Percentiles rank a stretch among this genome's conserved stretches.
These are phyloP conservation scores for Halisarca cf. caerulea DNA, from an alignment of 37 sponge, comb jelly and placozoan genomes.

Conservation along the genomic window DNA sequence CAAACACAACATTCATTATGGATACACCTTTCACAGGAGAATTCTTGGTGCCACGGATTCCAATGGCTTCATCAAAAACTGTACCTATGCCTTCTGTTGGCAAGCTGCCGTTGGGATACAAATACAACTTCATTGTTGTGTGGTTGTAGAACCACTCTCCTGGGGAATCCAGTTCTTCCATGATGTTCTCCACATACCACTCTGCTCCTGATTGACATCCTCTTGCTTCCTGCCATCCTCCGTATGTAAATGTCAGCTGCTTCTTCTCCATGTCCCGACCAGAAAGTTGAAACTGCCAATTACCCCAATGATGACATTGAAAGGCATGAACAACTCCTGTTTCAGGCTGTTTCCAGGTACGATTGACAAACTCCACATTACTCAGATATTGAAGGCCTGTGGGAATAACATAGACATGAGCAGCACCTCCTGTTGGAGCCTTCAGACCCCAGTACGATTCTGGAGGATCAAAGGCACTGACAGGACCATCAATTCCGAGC, in stretches of 20 bases:
- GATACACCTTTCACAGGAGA: constrained; percentile 29
- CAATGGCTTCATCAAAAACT: constrained; percentile 9
- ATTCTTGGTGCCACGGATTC: constrained; percentile 8
- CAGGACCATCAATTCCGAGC: constrained; percentile 60
- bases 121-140: constrained; percentile 22
- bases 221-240: constrained; percentile 75
- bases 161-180: constrained; percentile 56
- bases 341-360: constrained; percentile 46
- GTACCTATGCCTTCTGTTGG: constrained; percentile 40
- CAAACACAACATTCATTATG: constrained; percentile 35
- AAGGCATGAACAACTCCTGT: constrained; percentile 71
- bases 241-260: constrained; percentile 42
- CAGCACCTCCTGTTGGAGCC: constrained; percentile 45
- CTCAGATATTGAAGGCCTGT: constrained; percentile 39
- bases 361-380: constrained; percentile 40
- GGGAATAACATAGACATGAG: constrained; percentile 10
- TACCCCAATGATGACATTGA: constrained; percentile 66
- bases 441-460: constrained; percentile 59
- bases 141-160: constrained; percentile 62
- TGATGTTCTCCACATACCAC: constrained; percentile 67
- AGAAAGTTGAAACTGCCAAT: constrained; percentile 69
- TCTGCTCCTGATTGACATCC: constrained; percentile 36
- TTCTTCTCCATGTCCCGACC: constrained; percentile 10
- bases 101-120: constrained; percentile 46
- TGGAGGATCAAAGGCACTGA: constrained; percentile 56